Conservation (phyloP, 2,113 vertebrate genomes). For the Stomatorhinus ivindoensis region DNA sequence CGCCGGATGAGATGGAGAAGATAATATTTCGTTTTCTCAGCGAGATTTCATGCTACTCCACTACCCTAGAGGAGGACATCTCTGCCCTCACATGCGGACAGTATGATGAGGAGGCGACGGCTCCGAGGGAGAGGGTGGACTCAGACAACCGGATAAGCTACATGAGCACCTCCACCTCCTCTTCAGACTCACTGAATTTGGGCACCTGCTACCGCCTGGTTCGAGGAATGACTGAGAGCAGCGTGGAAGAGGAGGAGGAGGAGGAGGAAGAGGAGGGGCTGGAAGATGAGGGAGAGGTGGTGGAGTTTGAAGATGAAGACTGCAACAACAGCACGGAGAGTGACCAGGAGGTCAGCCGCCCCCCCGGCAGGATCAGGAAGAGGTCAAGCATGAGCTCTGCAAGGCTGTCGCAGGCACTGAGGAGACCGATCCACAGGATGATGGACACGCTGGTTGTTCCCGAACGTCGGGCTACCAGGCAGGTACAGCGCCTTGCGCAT, state of each 20-base stretch:
- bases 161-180: conserved; percentile 92
- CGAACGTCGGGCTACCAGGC: conserved; percentile 75
- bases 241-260: conserved; percentile 67
- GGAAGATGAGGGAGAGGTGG: conserved; percentile 47
- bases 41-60: conserved; percentile 39
- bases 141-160: conserved; percentile 75
- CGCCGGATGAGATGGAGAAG: conserved; percentile 41
- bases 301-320: conserved; percentile 51
- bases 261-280: conserved; percentile 45
- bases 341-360: conserved; percentile 65
- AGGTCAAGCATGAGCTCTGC: conserved; percentile 65
- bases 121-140: conserved; percentile 28
- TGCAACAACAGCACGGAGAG: conserved; percentile 54
- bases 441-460: conserved; percentile 88
- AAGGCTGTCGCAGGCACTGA: conserved; percentile 74
- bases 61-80: not conserved
- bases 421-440: conserved; percentile 80
- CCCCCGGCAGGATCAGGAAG: conserved; percentile 65
- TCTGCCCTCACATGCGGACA: not conserved
- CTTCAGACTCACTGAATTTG: conserved; percentile 81
- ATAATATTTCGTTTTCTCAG: conserved; percentile 49
- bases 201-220: conserved; percentile 51
- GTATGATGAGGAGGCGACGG: not conserved
- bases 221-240: conserved; percentile 61
- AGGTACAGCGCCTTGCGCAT: conserved; percentile 74